Conservation (phyloP, 2,113 vertebrate species). For the Gulo gulo region DNA sequence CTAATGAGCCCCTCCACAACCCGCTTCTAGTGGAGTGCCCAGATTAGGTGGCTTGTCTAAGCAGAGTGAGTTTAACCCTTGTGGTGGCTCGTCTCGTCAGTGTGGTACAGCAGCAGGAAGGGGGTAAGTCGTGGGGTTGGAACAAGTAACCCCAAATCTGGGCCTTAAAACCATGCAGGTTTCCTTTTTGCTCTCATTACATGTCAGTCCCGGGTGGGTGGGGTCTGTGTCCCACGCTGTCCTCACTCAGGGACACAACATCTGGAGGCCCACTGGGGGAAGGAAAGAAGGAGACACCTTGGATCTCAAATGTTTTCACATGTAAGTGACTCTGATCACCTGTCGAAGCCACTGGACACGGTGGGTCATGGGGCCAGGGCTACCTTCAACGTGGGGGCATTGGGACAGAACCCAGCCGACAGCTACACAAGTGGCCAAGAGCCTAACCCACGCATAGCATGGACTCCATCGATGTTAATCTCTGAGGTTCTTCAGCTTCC, state of each 20-base stretch:
- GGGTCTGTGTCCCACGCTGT: neutral
- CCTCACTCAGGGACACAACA: neutral
- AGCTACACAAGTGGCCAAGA: neutral
- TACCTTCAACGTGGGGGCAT: too few species aligned
- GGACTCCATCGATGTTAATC: neutral
- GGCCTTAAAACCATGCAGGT: neutral
- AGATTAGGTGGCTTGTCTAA: neutral
- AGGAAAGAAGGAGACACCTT: neutral
- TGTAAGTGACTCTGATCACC: too few species aligned
- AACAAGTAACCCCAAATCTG: neutral
- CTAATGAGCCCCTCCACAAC: constrained; percentile 62
- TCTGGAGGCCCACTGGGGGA: neutral
- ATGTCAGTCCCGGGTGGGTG: rapidly evolving
- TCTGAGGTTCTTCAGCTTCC: neutral
- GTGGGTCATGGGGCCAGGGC: neutral
- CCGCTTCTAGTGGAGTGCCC: constrained; percentile 10
- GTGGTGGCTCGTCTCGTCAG: neutral
- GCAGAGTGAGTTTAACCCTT: neutral
- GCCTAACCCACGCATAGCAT: neutral
- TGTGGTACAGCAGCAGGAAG: neutral
- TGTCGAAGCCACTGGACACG: neutral
- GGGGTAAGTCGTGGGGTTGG: neutral
- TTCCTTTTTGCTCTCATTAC: neutral
- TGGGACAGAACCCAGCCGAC: neutral
- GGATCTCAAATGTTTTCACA: rapidly evolving